Conservation (phyloP, 1,140 invertebrate species). For the Acromyrmex heyeri region DNA sequence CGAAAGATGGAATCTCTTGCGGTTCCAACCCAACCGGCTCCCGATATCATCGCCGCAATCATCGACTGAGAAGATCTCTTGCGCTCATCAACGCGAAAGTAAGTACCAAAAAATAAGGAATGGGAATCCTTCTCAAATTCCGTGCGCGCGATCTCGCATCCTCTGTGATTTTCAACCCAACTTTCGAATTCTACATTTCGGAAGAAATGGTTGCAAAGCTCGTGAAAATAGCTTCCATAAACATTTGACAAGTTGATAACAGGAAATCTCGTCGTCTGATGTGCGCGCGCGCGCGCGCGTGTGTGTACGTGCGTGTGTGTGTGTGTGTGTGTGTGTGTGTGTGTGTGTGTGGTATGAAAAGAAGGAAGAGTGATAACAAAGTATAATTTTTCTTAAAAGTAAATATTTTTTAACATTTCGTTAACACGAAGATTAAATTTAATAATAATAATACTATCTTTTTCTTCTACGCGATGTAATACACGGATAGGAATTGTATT, state of each 20-base stretch:
- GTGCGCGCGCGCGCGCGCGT: too few relatives aligned
- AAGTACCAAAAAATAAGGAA: constrained; percentile 34
- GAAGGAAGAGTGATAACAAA: background rate
- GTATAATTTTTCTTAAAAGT: background rate
- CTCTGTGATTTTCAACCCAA: background rate
- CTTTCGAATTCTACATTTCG: constrained; percentile 4
- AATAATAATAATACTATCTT: background rate
- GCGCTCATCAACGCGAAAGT: constrained; percentile 36
- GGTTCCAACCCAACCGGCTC: constrained; percentile 37
- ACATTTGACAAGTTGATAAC: background rate
- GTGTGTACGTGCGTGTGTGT: background rate
- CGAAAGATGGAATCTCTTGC: constrained; percentile 26
- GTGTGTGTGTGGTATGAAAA: background rate
- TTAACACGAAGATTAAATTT: background rate
- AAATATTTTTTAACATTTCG: constrained; percentile 9
- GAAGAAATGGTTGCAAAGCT: background rate
- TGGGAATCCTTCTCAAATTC: background rate
- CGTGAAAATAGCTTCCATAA: background rate
- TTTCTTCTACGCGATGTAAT: background rate
- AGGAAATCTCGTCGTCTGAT: background rate
- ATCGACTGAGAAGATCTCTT: constrained; percentile 18
- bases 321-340: background rate
- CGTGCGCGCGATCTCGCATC: constrained; percentile 5
- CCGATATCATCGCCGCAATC: constrained; percentile 18
- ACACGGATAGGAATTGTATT: background rate